Evolutionary conservation across 2,113 vertebrate genomes (phyloP).

Genomic region (Bos indicus): DNA sequence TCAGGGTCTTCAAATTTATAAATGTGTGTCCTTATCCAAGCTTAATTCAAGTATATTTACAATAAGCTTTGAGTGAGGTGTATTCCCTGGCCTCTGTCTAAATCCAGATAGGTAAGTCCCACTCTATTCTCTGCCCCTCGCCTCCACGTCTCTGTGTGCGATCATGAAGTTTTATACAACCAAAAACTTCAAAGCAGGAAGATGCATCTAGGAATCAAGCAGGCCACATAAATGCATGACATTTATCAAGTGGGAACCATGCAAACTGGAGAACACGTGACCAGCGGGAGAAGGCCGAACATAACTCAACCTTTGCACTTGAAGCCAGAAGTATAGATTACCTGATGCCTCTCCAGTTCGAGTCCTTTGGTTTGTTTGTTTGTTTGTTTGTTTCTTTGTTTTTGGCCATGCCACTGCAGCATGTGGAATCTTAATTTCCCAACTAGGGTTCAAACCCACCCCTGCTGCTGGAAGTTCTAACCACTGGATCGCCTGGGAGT

Average conservation of each 20-base stretch:
- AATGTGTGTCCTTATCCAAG: background rate
- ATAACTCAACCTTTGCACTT: background rate
- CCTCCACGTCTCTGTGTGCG: background rate
- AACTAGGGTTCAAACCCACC: background rate
- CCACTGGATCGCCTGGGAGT: background rate
- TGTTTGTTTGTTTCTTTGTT: background rate
- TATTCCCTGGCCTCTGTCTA: background rate
- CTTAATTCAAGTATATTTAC: background rate
- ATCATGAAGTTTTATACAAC: background rate
- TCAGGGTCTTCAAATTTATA: background rate
- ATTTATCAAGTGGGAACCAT: background rate
- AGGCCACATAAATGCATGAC: background rate
- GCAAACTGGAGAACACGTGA: background rate
- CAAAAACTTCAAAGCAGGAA: background rate
- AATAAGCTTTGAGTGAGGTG: background rate
- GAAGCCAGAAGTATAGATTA: background rate
- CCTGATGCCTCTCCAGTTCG: background rate
- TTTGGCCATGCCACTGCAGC: background rate
- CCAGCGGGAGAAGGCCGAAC: background rate
- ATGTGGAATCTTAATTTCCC: background rate
- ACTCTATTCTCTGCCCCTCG: background rate
- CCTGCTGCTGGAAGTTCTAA: background rate
- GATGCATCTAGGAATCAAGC: background rate
- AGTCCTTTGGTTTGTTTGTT: background rate
- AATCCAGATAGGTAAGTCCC: background rate